Conservation (phyloP, 2,888 invertebrate species). For the Melitaea athalia region DNA sequence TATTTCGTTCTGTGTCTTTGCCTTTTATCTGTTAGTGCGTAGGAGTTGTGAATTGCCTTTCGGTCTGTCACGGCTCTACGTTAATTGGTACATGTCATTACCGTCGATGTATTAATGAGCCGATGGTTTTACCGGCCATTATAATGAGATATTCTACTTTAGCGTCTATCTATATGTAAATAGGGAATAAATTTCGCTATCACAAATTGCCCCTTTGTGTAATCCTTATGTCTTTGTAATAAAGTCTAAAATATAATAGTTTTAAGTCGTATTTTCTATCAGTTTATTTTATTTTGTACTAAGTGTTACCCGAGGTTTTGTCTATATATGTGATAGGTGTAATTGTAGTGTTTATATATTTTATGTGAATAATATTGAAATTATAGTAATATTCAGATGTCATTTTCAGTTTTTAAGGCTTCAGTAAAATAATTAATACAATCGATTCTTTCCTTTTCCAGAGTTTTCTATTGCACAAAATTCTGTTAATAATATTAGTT, state of each 20-base stretch:
- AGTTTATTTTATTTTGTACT: slow-evolving; percentile 7
- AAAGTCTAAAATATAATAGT: background rate
- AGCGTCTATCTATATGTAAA: background rate
- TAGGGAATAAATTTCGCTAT: slow-evolving; percentile 4
- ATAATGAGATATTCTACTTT: background rate
- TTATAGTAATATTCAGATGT: too few species aligned
- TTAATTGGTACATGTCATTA: slow-evolving; percentile 49
- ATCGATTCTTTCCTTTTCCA: too few species aligned
- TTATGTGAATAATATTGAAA: too few species aligned
- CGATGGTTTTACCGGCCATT: slow-evolving; percentile 15
- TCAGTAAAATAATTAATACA: too few species aligned
- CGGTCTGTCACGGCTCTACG: slow-evolving; percentile 45
- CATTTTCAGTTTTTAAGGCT: too few species aligned
- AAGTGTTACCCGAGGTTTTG: slow-evolving; percentile 6
- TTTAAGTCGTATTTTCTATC: background rate
- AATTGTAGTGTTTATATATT: background rate
- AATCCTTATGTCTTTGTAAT: background rate
- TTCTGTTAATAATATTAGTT: too few species aligned
- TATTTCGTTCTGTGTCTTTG: slow-evolving; percentile 11
- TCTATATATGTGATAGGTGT: background rate
- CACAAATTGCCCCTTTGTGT: background rate
- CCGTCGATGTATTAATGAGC: slow-evolving; percentile 48
- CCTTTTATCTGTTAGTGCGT: slow-evolving; percentile 34
- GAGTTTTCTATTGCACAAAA: too few species aligned
- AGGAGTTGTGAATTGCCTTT: slow-evolving; percentile 47